A percentile compares a stretch with the other conserved stretches of the same genome.
phyloP scores from a whole-genome alignment of 2,113 vertebrate genomes.

The Halichoerus grypus region DNA sequence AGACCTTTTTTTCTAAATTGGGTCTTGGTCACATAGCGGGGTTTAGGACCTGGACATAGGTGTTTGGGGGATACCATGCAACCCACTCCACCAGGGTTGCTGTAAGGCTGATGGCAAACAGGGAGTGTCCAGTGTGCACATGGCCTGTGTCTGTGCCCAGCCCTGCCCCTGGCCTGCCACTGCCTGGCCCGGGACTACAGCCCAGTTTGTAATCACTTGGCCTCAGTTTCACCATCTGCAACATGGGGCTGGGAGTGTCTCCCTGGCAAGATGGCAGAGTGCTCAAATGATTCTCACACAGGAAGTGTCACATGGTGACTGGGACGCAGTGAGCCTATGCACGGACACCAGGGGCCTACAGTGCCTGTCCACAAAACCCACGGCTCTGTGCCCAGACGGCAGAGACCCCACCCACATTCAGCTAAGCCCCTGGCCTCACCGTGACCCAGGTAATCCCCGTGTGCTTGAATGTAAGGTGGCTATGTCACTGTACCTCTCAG shows the following conservation, averaged over 20 bases:
- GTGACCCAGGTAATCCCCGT: not conserved
- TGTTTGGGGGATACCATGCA: not conserved
- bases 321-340: not conserved
- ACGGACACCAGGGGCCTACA: not conserved
- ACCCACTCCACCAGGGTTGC: not conserved
- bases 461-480: not conserved
- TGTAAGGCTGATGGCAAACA: not conserved
- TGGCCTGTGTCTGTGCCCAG: not conserved
- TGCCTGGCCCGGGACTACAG: not conserved
- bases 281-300: not conserved
- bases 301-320: not conserved
- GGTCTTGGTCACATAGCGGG: not conserved
- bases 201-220: too few species aligned
- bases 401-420: not conserved
- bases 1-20: not conserved
- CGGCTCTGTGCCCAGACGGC: not conserved
- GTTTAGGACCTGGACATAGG: not conserved
- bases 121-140: not conserved
- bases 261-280: fast-evolving
- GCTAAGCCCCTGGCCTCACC: not conserved
- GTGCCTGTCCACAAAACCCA: not conserved
- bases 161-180: not conserved
- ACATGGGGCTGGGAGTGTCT: not conserved
- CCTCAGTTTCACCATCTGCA: not conserved
- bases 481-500: fast-evolving